phyloP scores from a whole-genome alignment of 2,888 invertebrate species.

The Agrypnus murinus region DNA sequence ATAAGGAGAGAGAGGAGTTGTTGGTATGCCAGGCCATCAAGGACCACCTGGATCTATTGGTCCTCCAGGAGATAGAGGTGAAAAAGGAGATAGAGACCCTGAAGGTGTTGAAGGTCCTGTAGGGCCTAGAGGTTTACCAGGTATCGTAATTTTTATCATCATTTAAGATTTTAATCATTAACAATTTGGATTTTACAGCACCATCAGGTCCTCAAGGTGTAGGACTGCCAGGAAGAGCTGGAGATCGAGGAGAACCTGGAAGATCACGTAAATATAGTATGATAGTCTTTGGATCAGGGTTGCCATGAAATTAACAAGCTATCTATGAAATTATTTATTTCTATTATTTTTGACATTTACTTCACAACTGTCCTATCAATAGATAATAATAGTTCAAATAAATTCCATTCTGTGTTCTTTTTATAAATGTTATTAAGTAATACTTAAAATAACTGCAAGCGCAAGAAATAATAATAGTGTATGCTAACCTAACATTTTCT shows the following conservation, averaged over 20 bases:
- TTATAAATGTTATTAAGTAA: too few relatives aligned
- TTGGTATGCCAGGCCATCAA: constrained; percentile 78
- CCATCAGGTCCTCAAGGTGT: constrained; percentile 80
- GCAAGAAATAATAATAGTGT: too few relatives aligned
- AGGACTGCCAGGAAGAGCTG: constrained; percentile 81
- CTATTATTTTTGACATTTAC: too few relatives aligned
- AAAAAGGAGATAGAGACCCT: constrained; percentile 82
- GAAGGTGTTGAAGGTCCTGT: constrained; percentile 84
- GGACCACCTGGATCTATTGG: constrained; percentile 78
- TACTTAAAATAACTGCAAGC: too few relatives aligned
- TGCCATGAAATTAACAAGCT: too few relatives aligned
- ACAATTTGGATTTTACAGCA: constrained; percentile 68
- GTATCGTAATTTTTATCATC: constrained; percentile 72
- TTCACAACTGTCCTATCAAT: too few relatives aligned
- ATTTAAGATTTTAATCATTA: background rate
- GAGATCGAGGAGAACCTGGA: constrained; percentile 85
- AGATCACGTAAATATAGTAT: constrained; percentile 83
- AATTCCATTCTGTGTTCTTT: too few relatives aligned
- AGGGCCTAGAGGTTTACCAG: constrained; percentile 81
- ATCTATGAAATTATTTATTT: too few relatives aligned
- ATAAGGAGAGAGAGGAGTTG: constrained; percentile 78
- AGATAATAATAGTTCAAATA: too few relatives aligned
- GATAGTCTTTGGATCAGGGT: too few relatives aligned
- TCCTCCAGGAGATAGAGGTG: constrained; percentile 78
- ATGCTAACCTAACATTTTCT: too few relatives aligned